A percentile compares a stretch with the other conserved stretches of the same genome.
phyloP scores from a whole-genome alignment of 1,140 invertebrate genomes.

The Leptoteleia sp. region DNA sequence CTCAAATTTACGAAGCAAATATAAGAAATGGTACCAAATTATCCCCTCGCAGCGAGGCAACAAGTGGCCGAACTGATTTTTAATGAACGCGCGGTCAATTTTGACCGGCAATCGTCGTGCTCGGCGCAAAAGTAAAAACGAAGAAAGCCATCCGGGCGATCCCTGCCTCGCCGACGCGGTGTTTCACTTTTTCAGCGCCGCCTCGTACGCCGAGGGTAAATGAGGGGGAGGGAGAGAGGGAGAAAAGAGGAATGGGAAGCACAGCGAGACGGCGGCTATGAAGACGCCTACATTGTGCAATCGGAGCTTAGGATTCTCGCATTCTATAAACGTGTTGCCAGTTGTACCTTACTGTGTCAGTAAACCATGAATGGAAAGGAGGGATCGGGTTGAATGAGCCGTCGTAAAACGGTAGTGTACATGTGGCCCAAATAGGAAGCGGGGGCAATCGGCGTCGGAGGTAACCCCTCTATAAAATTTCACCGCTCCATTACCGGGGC shows the following conservation, averaged over 20 bases:
- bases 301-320: slow-evolving; percentile 1
- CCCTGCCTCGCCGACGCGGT: not conserved
- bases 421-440: slow-evolving; percentile 37
- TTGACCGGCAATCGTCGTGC: not conserved
- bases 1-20: slow-evolving; percentile 10
- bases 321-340: slow-evolving; percentile 19
- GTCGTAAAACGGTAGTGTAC: slow-evolving; percentile 59
- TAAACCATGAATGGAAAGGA: slow-evolving; percentile 52
- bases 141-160: slow-evolving; percentile 21
- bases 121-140: slow-evolving; percentile 22
- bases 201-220: not conserved
- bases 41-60: slow-evolving; percentile 6
- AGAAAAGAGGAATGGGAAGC: no score
- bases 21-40: slow-evolving; percentile 21
- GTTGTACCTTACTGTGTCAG: slow-evolving; percentile 37
- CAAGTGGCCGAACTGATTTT: slow-evolving; percentile 33
- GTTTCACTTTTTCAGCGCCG: slow-evolving; percentile 13
- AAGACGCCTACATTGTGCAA: slow-evolving; percentile 17
- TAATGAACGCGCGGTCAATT: slow-evolving; percentile 29
- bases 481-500: slow-evolving; percentile 18
- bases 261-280: no score
- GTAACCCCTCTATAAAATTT: slow-evolving; percentile 44
- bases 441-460: slow-evolving; percentile 20
- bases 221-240: not conserved
- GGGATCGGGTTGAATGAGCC: slow-evolving; percentile 50